These are phyloP conservation scores for Macrotrachela quadricornifera DNA, from an alignment of 1,140 invertebrate species.

Conservation along the genomic window DNA sequence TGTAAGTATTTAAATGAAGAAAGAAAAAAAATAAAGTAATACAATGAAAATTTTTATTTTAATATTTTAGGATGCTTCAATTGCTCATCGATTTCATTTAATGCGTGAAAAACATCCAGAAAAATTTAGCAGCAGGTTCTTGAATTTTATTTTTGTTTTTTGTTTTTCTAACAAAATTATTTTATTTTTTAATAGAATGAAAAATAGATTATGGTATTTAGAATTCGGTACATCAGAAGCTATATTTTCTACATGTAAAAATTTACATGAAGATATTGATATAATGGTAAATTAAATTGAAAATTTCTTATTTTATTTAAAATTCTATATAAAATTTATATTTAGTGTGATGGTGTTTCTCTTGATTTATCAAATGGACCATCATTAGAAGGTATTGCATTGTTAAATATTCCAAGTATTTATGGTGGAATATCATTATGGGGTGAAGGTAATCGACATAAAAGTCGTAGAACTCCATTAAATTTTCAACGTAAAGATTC, in stretches of 20 bases:
- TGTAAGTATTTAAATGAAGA: slow-evolving; percentile 21
- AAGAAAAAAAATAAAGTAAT: neutral
- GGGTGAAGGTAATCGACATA: slow-evolving; percentile 35
- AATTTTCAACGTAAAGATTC: too few species aligned
- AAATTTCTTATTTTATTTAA: neutral
- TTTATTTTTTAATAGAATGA: slow-evolving; percentile 47
- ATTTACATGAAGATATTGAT: slow-evolving; percentile 80
- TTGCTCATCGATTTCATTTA: slow-evolving; percentile 85
- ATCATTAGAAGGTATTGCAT: slow-evolving; percentile 57
- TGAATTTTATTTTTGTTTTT: neutral
- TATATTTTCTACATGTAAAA: slow-evolving; percentile 82
- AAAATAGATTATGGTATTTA: slow-evolving; percentile 94
- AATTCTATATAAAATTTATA: neutral
- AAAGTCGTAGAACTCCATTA: too few species aligned
- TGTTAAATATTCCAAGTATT: slow-evolving; percentile 86
- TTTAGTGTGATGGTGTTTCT: neutral
- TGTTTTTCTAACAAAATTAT: neutral
- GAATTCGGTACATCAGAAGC: slow-evolving; percentile 89
- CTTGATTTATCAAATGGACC: too few species aligned
- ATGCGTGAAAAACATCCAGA: slow-evolving; percentile 86
- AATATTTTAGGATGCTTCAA: slow-evolving; percentile 61
- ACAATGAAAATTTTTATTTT: too few species aligned
- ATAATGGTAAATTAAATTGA: slow-evolving; percentile 47
- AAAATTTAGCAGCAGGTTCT: slow-evolving; percentile 65
- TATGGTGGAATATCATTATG: slow-evolving; percentile 88